Base-by-base conservation (phyloP, 2,113 vertebrate species). In the Pelusios castaneus region DNA sequence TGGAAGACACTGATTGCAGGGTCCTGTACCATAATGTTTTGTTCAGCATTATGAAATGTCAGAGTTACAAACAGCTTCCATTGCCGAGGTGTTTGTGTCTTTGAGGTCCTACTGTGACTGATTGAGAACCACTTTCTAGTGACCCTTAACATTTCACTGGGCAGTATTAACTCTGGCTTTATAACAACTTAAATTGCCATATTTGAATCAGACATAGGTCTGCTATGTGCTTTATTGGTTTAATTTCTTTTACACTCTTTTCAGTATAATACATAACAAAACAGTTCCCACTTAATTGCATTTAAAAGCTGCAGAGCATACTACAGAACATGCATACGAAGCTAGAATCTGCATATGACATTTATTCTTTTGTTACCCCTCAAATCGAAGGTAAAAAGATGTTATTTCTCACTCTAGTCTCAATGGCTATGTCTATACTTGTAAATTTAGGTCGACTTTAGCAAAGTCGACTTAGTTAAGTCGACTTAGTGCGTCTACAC, bases 291-390 rank as follows among this genome's bases (percentile, higher is more conserved):
- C 25, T 91, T 21, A 67, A n/a, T 52, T 76, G n/a, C 9, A 0
- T 88, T 89, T 94, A 80, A 63, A 29, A 86, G 54, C 27, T 80
- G 79, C 41, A 91, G 78, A 58, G 88, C 41, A 78, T 22, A 89
- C 89, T 88, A 41, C 11, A 56, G 84, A 82, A 76, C 3, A 29
- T 63, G 3, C 2, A 2, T 41, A 14, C 88, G 55, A 29, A 91
- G 45, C n/a, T 89, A 12, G 10, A 52, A 67, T 10, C 51, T 87
- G 55, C 82, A 81, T 52, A 76, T 45, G 41, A 79, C 4, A 51
- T 0, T 1, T 51, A 2, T 47, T 82, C 14, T 1, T 0, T 89
- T 10, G 27, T 84, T 81, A 52, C 4, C 85, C 17, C 17, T 82
- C 9, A 94, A 91, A 41, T 89, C 41, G 3, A 34, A 4, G 10